Base-by-base conservation (phyloP, 2,113 vertebrate species). In the Brachyhypopomus gauderio region DNA sequence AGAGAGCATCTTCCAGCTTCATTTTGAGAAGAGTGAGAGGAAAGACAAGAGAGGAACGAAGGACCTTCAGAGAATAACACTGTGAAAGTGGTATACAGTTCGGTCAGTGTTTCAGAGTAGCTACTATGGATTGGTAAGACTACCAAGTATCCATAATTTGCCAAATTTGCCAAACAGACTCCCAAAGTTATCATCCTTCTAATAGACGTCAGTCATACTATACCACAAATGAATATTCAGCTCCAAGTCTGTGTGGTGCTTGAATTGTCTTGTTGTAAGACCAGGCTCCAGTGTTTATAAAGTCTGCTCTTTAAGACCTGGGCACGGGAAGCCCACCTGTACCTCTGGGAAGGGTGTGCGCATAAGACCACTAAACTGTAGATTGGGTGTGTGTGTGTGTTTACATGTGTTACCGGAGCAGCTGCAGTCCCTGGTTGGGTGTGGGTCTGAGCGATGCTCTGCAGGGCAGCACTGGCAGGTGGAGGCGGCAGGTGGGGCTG, bases 371-470 rank as follows among this genome's bases (percentile, higher is more conserved):
- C 9, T 63, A 63, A 0, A n/a, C 12, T 23, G 9, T 25, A 25
- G 27, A 34, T 8, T 25, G 58, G 7, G n/a, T 72, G 6, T 22
- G 22, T 25, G 19, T 63, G 34, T 34, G 19, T n/a, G 17, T 23
- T 38, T 36, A 64, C 11, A 30, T 48, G 16, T 19, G 23, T 78
- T 90, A 93, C 93, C 91, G 93, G 92, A 86, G 89, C 62, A 71
- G 89, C 62, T 5, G 70, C 80, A 52, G 56, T 17, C 0, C 85
- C 80, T 69, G 89, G 88, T 2, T 82, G 85, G 59, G 89, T 77
- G 27, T 85, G 23, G 7, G 85, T 82, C 79, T 93, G 93, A 12
- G 88, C 78, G 45, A 89, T 88, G 87, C 89, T 91, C 81, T 92
- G 93, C 60, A 89, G 36, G 23, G 69, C 52, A 7, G 75, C 25